A percentile compares a stretch with the other conserved stretches of the same genome.
These are phyloP conservation scores for Andricus curvator DNA, from an alignment of 2,888 invertebrate genomes.

Conservation along the genomic window DNA sequence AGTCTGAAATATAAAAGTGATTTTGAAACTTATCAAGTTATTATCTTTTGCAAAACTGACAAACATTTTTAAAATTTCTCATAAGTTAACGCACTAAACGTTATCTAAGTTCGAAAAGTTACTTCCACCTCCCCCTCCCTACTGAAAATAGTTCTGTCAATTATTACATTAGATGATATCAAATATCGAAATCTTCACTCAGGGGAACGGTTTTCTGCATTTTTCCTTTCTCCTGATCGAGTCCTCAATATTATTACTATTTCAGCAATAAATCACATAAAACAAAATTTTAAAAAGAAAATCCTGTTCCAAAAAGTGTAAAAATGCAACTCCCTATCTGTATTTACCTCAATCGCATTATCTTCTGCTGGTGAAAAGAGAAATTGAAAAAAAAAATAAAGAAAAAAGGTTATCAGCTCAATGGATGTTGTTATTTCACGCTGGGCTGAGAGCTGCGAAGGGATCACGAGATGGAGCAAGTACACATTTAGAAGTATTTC, in stretches of 20 bases:
- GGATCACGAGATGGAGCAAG: slow-evolving; percentile 18
- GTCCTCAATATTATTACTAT: background rate
- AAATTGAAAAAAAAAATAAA: background rate
- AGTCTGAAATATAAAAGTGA: no score
- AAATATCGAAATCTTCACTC: no score
- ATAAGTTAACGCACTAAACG: no score
- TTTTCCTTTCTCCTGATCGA: no score
- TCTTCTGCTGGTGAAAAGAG: background rate
- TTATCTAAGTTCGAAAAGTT: no score
- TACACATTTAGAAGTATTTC: slow-evolving; percentile 34
- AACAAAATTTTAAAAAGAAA: background rate
- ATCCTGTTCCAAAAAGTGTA: background rate
- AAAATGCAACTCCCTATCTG: background rate
- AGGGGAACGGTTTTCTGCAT: no score
- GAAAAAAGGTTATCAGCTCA: slow-evolving; percentile 32
- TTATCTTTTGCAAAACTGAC: no score
- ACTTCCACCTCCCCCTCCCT: no score
- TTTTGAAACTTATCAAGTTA: no score
- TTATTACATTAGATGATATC: no score
- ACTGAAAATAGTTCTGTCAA: no score
- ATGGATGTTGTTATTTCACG: slow-evolving; percentile 39
- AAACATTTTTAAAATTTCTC: no score
- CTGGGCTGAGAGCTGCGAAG: slow-evolving; percentile 4
- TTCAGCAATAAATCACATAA: background rate
- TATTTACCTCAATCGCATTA: slow-evolving; percentile 13